Evolutionary conservation across 2,113 vertebrate genomes (phyloP), one percentile per base, ranked within the genome.

Genomic region (Upupa epops): DNA sequence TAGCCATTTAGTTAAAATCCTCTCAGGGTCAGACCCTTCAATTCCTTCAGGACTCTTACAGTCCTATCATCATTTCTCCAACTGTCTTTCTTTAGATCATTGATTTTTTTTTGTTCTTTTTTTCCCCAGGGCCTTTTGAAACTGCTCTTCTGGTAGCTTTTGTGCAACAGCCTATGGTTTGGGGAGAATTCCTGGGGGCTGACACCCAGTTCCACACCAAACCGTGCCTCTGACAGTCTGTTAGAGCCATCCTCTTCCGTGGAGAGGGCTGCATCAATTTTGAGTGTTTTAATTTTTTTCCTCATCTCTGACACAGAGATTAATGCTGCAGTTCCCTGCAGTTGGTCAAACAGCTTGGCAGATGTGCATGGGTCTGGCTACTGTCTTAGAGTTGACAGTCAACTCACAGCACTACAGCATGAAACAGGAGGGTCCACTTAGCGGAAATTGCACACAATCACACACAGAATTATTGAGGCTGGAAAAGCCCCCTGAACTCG

Each of bases 1-100:
- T 93, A 97, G 94, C 94, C 94, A 97, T 97, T 97, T 97, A 97
- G 95, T 96, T 97, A 96, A 97, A 97, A 97, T 76, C 83, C 72
- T 82, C 66, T 16, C 29, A 83, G 94, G 97, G 93, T 96, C 96
- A 97, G 78, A 94, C 79, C 95, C 88, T 86, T 89, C 59, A 96
- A 92, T 92, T 94, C 88, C 93, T 94, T 76, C 34, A 94, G 96
- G 97, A 97, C 85, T 89, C 73, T 95, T 94, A 85, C 42, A 93
- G 88, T 77, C 80, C 55, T 40, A 76, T 89, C 85, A 94, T 76
- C 45, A 92, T 93, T 92, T 96, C 88, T 91, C 96, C 92, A 92
- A 86, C 81, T 93, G 84, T 75, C 55, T 74, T 96, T 96, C 95
- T 92, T 94, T 90, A 81, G 60, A 78, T 63, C 89, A 97, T 92